Evolutionary conservation across 64 coral and sea anemone species (phyloP).

Genomic region (Catalaphyllia jardinei): DNA sequence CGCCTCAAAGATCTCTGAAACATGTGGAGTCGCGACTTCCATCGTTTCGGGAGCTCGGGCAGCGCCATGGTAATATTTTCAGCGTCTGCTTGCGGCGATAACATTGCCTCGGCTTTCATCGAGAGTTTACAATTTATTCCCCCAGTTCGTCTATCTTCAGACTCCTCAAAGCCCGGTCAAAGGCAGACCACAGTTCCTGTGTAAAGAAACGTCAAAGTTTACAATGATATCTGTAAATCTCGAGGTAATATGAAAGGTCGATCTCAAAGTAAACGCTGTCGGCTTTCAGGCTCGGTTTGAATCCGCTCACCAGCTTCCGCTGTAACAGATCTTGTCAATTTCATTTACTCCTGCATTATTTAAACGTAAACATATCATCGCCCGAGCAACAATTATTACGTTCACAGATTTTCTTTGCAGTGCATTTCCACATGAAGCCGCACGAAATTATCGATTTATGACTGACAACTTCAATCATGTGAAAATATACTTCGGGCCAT

Average conservation of each 20-base stretch:
- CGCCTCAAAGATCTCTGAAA: slow-evolving; percentile 25
- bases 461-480: background rate
- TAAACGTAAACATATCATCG: background rate
- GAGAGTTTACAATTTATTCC: background rate
- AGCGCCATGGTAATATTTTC: background rate
- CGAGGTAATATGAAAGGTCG: background rate
- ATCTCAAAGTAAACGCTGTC: background rate
- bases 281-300: background rate
- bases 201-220: slow-evolving; percentile 40
- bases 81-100: background rate
- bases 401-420: background rate
- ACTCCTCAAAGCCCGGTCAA: too few relatives aligned
- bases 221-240: slow-evolving; percentile 21
- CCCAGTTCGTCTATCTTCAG: background rate
- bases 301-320: background rate
- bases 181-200: slow-evolving; percentile 6
- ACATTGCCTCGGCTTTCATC: slow-evolving; percentile 11
- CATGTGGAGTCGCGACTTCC: slow-evolving; percentile 33
- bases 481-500: background rate
- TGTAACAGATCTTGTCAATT: background rate
- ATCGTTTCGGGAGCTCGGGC: slow-evolving; percentile 16
- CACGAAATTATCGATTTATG: background rate
- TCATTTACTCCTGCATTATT: background rate
- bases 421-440: background rate
- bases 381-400: background rate